These are phyloP conservation scores for Creontiades dilutus DNA, from an alignment of 2,888 invertebrate species.

Conservation along the genomic window DNA sequence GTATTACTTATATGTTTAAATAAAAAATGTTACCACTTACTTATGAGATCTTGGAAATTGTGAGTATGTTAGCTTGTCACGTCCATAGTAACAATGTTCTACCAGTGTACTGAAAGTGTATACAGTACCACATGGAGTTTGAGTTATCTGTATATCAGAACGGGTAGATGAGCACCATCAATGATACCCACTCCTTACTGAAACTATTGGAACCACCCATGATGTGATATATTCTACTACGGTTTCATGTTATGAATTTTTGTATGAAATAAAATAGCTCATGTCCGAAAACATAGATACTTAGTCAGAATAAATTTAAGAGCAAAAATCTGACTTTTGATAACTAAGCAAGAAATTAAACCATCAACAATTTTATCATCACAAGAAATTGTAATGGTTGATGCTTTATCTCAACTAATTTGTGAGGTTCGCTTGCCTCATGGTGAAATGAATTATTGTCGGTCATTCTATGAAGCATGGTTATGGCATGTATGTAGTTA, in stretches of 20 bases:
- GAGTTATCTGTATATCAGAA: not conserved
- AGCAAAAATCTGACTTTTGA: no score
- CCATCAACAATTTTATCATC: no score
- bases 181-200: not conserved
- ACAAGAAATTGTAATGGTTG: no score
- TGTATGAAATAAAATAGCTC: not conserved
- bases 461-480: no score
- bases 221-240: conserved; percentile 1
- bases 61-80: not conserved
- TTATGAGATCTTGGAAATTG: conserved; percentile 24
- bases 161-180: not conserved
- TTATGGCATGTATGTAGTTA: no score
- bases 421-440: no score
- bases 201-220: not conserved
- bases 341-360: no score
- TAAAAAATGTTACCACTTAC: not conserved
- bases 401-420: no score
- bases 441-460: no score
- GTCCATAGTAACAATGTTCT: not conserved
- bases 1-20: no score
- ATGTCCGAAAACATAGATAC: not conserved
- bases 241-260: not conserved
- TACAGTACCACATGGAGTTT: not conserved
- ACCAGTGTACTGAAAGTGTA: not conserved
- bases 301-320: no score